phyloP scores from a whole-genome alignment of 2,888 invertebrate genomes.

The Leptinotarsa haldemani region DNA sequence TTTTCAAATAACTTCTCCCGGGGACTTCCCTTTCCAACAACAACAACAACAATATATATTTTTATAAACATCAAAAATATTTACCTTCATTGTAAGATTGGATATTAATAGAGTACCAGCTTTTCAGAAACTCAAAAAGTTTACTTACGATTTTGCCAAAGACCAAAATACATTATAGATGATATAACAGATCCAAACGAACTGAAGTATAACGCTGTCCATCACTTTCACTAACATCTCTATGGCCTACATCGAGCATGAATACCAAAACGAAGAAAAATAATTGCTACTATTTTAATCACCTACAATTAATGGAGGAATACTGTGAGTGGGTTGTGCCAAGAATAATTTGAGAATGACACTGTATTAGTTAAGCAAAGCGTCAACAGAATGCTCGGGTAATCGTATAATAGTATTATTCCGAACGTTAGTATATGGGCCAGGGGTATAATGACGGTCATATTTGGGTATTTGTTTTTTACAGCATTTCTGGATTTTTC shows the following conservation, averaged over 20 bases:
- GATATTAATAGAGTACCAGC: too few species aligned
- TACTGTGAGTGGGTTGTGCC: slow-evolving; percentile 22
- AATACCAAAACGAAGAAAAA: slow-evolving; percentile 8
- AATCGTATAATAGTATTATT: slow-evolving; percentile 30
- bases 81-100: too few species aligned
- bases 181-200: slow-evolving; percentile 50
- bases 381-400: slow-evolving; percentile 26
- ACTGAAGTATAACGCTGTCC: slow-evolving; percentile 50
- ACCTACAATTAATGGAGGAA: slow-evolving; percentile 1
- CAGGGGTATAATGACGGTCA: slow-evolving; percentile 7
- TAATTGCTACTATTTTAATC: slow-evolving; percentile 3
- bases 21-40: too few species aligned
- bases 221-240: slow-evolving; percentile 41
- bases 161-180: slow-evolving; percentile 47
- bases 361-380: slow-evolving; percentile 29
- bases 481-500: too few species aligned
- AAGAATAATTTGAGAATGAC: slow-evolving; percentile 30
- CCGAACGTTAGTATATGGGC: slow-evolving; percentile 4
- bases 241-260: slow-evolving; percentile 28
- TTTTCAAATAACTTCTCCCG: too few species aligned
- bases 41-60: too few species aligned
- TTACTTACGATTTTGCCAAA: slow-evolving; percentile 48
- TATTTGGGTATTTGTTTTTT: neutral
- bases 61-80: too few species aligned
- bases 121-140: neutral